Conservation (phyloP, 2,113 vertebrate species). For the Caloenas nicobarica region DNA sequence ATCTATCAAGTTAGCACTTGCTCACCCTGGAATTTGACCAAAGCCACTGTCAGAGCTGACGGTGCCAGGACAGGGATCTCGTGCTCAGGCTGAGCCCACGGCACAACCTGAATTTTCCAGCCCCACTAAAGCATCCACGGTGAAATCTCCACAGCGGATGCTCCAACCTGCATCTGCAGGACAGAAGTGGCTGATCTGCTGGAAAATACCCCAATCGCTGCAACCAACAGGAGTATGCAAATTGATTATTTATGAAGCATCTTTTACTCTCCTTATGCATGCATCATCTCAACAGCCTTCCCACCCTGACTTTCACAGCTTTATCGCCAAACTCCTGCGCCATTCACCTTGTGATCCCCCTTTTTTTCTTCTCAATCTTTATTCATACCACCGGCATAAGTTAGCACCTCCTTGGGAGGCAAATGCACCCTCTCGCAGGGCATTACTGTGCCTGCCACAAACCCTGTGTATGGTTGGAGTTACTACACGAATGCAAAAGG, state of each 20-base stretch:
- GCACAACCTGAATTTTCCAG: background rate
- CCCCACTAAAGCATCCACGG: background rate
- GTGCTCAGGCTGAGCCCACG: background rate
- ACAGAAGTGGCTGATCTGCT: background rate
- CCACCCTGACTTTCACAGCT: background rate
- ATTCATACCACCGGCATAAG: conserved; percentile 19
- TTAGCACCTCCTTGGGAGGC: conserved; percentile 29
- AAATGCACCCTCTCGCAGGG: background rate
- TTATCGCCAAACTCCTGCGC: background rate
- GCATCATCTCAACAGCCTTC: background rate
- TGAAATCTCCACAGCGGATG: background rate
- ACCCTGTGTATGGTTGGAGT: background rate
- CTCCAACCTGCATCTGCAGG: background rate
- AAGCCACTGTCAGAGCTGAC: conserved; percentile 32
- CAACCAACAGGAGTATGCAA: background rate
- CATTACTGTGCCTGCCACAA: background rate
- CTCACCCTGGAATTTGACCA: background rate
- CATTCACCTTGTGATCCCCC: background rate
- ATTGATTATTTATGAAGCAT: conserved; percentile 33
- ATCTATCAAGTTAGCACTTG: background rate
- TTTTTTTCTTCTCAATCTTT: background rate
- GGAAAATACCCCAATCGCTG: background rate
- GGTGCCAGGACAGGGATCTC: conserved; percentile 29
- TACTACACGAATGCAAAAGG: background rate
- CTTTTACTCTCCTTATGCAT: background rate